phyloP scores from a whole-genome alignment of 2,113 vertebrate species.

The Pluvialis apricaria region DNA sequence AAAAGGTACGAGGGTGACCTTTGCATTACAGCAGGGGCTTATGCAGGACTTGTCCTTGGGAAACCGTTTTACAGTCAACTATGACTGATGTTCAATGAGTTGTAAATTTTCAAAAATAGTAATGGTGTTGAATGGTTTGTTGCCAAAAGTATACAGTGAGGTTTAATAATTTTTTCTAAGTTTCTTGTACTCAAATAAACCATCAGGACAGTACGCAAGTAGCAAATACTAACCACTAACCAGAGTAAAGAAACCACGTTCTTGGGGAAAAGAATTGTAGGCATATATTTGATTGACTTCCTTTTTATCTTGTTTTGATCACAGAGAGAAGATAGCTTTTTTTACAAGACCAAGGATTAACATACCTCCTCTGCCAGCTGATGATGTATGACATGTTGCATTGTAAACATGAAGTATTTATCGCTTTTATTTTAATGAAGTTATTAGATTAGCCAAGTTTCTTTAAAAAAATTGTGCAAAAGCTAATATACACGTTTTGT shows the following conservation, averaged over 20 bases:
- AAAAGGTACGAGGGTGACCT: background rate
- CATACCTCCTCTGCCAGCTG: slow-evolving; percentile 95
- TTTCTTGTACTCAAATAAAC: background rate
- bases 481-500: slow-evolving; percentile 83
- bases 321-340: slow-evolving; percentile 99
- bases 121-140: background rate
- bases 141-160: background rate
- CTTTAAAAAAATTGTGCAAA: slow-evolving; percentile 75
- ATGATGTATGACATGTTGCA: slow-evolving; percentile 88
- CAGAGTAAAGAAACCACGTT: background rate
- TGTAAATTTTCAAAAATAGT: background rate
- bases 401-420: slow-evolving; percentile 91
- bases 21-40: background rate
- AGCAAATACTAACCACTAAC: background rate
- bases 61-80: background rate
- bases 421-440: slow-evolving; percentile 89
- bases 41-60: background rate
- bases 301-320: slow-evolving; percentile 38
- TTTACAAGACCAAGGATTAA: slow-evolving; percentile 98
- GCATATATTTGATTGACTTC: background rate
- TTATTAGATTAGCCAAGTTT: slow-evolving; percentile 83
- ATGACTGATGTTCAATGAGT: background rate
- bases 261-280: rapidly evolving
- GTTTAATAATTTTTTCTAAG: background rate
- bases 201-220: background rate